These are phyloP conservation scores for Acanthosepion esculentum DNA, from an alignment of 2,888 invertebrate species.

Conservation along the genomic window DNA sequence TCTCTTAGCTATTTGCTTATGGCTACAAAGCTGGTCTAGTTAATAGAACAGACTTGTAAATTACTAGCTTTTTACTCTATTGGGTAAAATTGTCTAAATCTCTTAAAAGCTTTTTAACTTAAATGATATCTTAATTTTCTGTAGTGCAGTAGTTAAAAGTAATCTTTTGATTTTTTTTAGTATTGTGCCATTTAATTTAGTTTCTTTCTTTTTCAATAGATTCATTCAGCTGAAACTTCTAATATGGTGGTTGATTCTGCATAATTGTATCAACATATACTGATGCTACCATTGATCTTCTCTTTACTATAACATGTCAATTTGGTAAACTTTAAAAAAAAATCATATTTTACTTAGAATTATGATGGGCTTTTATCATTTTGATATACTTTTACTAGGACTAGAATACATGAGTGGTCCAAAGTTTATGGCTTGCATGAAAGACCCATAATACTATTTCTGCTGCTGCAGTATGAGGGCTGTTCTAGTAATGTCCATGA, in stretches of 20 bases:
- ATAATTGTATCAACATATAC: constrained; percentile 2
- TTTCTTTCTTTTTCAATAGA: constrained; percentile 33
- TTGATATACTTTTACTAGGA: not conserved
- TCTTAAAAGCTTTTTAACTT: not conserved
- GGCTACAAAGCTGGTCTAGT: constrained; percentile 11
- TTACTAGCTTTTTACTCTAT: not conserved
- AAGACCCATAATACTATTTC: constrained; percentile 7
- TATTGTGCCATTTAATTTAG: constrained; percentile 4
- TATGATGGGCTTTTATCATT: not conserved
- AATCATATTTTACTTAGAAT: not conserved
- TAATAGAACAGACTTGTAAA: constrained; percentile 33
- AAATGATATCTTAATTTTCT: constrained; percentile 33
- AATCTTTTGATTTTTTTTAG: not conserved
- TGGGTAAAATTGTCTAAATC: not conserved
- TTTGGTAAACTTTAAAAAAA: not conserved
- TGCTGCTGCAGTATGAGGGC: constrained; percentile 46
- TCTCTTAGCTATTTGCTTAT: constrained; percentile 44
- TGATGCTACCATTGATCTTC: not conserved
- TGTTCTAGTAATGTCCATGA: constrained; percentile 47
- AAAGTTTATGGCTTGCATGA: constrained; percentile 33
- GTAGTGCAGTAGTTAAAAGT: not conserved
- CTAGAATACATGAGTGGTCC: constrained; percentile 2
- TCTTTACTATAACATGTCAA: not conserved
- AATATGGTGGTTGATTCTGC: constrained; percentile 10
- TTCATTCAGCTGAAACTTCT: constrained; percentile 25